Evolutionary conservation across 1,140 invertebrate species (phyloP).

Genomic region (Oppia nitens): DNA sequence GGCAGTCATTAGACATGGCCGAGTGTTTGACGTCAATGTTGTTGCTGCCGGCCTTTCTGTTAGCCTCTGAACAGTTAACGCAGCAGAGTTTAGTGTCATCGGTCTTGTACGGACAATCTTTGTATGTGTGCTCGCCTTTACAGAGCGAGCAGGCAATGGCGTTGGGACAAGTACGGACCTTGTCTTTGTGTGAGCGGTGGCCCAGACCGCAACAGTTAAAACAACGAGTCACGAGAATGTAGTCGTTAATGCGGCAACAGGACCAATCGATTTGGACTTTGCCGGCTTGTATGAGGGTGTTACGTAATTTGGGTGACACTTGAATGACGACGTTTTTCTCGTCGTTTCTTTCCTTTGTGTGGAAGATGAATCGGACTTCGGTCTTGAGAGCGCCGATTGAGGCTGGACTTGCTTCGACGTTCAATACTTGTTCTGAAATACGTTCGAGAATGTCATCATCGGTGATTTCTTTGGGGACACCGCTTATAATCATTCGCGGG

Average conservation of each 20-base stretch:
- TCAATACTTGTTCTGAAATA: no score
- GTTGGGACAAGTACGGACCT: no score
- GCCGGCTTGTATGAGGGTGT: no score
- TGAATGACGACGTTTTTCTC: no score
- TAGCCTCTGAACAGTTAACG: background rate
- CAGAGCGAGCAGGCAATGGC: conserved; percentile 25
- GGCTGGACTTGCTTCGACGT: no score
- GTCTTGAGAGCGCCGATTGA: no score
- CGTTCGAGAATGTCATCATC: no score
- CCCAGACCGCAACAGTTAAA: background rate
- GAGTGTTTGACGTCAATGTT: background rate
- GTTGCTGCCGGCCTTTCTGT: background rate
- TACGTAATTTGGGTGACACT: no score
- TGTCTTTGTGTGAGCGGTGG: background rate
- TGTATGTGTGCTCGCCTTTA: background rate
- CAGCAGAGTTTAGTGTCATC: background rate
- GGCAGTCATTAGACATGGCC: background rate
- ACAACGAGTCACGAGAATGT: background rate
- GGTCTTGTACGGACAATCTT: background rate
- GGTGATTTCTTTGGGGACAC: background rate
- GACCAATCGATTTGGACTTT: no score
- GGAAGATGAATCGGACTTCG: no score
- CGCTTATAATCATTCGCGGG: background rate
- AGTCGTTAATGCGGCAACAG: no score
- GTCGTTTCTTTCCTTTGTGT: no score